Percentiles rank a stretch among this genome's conserved stretches.
Conservation (phyloP, 2,113 vertebrate genomes). For the Cromileptes altivelis region DNA sequence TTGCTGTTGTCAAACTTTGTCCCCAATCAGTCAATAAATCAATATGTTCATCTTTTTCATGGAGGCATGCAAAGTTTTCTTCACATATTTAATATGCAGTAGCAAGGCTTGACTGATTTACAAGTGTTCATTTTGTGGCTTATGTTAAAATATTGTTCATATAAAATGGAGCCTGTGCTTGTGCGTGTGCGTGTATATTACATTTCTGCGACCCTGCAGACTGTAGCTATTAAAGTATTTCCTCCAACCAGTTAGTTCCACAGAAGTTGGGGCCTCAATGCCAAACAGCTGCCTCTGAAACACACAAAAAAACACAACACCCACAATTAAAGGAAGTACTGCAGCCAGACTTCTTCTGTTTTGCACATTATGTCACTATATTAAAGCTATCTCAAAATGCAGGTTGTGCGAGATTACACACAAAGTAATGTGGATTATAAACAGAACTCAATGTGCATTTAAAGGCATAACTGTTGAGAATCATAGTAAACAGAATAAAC, state of each 20-base stretch:
- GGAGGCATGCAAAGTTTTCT: too few species aligned
- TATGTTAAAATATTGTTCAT: not conserved
- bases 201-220: conserved; percentile 73
- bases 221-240: conserved; percentile 82
- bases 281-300: conserved; percentile 77
- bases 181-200: conserved; percentile 15
- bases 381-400: not conserved
- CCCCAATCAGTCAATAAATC: too few species aligned
- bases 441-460: not conserved
- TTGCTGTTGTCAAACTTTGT: too few species aligned
- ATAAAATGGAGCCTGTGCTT: not conserved
- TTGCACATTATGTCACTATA: not conserved
- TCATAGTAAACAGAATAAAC: not conserved
- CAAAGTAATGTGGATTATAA: too few species aligned
- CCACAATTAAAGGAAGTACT: conserved; percentile 12
- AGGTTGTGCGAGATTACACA: not conserved
- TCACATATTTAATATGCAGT: too few species aligned
- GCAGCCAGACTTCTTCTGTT: not conserved
- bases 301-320: conserved; percentile 1
- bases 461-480: not conserved
- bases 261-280: conserved; percentile 56
- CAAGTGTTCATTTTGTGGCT: too few species aligned
- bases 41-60: too few species aligned
- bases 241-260: conserved; percentile 76
- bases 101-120: too few species aligned